These are phyloP conservation scores for Anastatus disparis DNA, from an alignment of 1,140 invertebrate genomes.

Conservation along the genomic window DNA sequence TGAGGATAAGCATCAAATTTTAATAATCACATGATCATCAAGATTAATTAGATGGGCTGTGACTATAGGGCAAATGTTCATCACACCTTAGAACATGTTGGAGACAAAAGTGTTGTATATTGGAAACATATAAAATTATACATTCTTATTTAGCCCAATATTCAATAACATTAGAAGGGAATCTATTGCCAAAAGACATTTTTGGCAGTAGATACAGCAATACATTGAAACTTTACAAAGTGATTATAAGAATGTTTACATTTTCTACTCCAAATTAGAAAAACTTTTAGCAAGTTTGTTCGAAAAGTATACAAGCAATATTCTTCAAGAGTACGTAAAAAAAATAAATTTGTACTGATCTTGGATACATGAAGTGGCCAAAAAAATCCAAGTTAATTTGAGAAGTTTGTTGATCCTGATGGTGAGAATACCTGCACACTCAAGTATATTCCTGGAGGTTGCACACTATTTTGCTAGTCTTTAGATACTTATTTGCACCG, in stretches of 20 bases:
- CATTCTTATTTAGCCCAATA: neutral
- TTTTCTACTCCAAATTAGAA: conserved; percentile 6
- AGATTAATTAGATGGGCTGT: neutral
- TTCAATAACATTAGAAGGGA: conserved; percentile 5
- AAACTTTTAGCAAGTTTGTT: neutral
- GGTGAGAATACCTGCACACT: neutral
- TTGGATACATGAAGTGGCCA: neutral
- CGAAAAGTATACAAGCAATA: neutral
- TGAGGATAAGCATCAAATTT: too few relatives aligned
- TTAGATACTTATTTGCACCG: neutral
- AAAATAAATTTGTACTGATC: neutral
- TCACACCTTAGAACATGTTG: too few relatives aligned
- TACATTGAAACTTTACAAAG: neutral
- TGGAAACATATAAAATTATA: conserved; percentile 1
- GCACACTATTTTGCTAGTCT: neutral
- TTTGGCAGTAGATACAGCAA: neutral
- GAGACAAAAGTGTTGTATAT: neutral
- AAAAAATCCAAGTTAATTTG: neutral
- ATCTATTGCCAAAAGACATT: neutral
- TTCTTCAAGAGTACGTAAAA: neutral
- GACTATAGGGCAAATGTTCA: too few relatives aligned
- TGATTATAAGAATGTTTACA: neutral
- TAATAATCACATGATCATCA: neutral
- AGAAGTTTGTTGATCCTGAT: too few relatives aligned
- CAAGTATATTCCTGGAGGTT: neutral